These are phyloP conservation scores for Nasalis larvatus DNA, from an alignment of 2,113 vertebrate species.

Conservation along the genomic window DNA sequence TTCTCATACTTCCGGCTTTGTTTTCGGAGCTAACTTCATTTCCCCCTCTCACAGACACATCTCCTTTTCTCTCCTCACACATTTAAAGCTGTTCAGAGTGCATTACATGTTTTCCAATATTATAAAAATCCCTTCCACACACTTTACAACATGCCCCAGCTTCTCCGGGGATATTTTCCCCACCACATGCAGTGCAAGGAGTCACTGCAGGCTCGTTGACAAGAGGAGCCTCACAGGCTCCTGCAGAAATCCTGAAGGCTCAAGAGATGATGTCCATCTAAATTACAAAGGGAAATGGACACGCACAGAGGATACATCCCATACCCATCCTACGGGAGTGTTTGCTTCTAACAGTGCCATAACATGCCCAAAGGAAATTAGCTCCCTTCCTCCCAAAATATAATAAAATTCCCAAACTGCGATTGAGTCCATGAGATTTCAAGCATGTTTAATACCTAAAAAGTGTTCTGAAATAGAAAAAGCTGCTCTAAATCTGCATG, in stretches of 20 bases:
- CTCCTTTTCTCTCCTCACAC: background rate
- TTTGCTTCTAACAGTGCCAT: constrained; percentile 45
- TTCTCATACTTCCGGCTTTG: background rate
- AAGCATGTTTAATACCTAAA: background rate
- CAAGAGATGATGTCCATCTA: background rate
- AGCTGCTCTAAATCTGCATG: background rate
- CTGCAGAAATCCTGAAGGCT: background rate
- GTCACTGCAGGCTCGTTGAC: background rate
- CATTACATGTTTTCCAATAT: background rate
- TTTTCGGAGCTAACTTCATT: background rate
- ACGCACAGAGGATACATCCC: background rate
- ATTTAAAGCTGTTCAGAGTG: background rate
- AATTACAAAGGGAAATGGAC: constrained; percentile 1
- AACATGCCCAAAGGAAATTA: constrained; percentile 58
- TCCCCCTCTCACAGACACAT: background rate
- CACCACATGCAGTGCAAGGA: background rate
- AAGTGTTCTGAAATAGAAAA: background rate
- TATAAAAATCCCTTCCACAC: background rate
- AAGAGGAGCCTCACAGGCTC: background rate
- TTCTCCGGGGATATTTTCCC: background rate
- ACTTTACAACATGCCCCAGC: background rate
- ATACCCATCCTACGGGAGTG: constrained; percentile 17
- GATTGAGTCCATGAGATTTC: background rate
- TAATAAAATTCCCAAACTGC: constrained; percentile 33
- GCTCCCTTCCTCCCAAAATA: background rate